A percentile compares a stretch with the other conserved stretches of the same genome.
These are phyloP conservation scores for Hirundo rustica DNA, from an alignment of 2,797 vertebrate genomes.

Conservation along the genomic window DNA sequence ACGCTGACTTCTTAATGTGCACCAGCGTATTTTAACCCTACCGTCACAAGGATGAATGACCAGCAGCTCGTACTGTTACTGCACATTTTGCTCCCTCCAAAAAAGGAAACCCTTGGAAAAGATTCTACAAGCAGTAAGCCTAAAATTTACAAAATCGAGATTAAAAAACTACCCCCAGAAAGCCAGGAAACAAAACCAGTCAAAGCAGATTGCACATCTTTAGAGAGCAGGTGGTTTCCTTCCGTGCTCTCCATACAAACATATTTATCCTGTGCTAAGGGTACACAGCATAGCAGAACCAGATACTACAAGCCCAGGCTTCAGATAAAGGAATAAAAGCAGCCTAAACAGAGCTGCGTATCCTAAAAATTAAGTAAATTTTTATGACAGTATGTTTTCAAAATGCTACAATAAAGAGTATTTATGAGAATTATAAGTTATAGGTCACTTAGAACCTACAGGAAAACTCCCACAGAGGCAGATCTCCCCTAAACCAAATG, in stretches of 20 bases:
- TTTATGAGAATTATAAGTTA: not conserved
- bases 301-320: not conserved
- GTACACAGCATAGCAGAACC: not conserved
- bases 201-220: not conserved
- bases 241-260: rapidly evolving
- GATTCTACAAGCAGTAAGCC: not conserved
- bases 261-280: not conserved
- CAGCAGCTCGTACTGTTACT: not conserved
- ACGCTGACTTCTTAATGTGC: not conserved
- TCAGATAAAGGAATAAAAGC: not conserved
- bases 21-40: not conserved
- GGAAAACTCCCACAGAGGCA: not conserved
- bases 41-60: not conserved
- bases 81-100: not conserved
- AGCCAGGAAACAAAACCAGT: not conserved
- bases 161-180: not conserved
- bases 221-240: not conserved
- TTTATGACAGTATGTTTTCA: not conserved
- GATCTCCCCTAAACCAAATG: not conserved
- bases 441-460: not conserved
- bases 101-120: not conserved
- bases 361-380: not conserved
- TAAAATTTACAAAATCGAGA: not conserved
- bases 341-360: not conserved
- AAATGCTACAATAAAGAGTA: not conserved